Evolutionary conservation across 2,888 invertebrate genomes (phyloP), one percentile per base, ranked within the genome.

Genomic region (Drosophila setosimentum): DNA sequence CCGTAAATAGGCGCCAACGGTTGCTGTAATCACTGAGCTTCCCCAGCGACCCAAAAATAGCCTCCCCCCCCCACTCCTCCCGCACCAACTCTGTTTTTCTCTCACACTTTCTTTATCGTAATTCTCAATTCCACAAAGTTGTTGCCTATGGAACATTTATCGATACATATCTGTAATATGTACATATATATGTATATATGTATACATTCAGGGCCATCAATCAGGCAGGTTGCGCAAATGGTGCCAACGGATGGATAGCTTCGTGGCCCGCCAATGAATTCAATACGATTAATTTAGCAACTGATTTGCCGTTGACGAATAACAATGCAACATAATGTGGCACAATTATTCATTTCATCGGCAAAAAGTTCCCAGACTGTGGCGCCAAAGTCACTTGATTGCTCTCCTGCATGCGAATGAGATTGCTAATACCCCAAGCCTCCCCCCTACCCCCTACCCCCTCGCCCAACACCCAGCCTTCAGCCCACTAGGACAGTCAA

Each of bases 271-370:
- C 62, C 83, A 85, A 88, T 90, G 89, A 83, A 86, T 85, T 72
- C 75, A 74, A 78, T 89, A 67, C 85, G 85, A 87, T 90, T 86
- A 86, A 90, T 86, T 87, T 89, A 74, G 78, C 90, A 88, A 86
- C 89, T 86, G 90, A 86, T 89, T 86, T 90, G 80, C 90, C 83
- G 78, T 68, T 86, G 89, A 80, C 80, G 83, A 88, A 86, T 83
- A 90, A 88, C 90, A 90, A 90, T 90, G 90, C 78, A 83, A 65
- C 76, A 83, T 88, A 89, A 85, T 85, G 89, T 87, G 81, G 55
- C 81, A 73, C 89, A 88, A 86, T 85, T 85, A 90, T 90, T 85
- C 85, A 85, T 83, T 84, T 86, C 75, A 72, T 65, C 65, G 67
- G 54, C 60, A 64, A 61, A 68, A 63, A 27, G 37, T 48, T 73